These are phyloP conservation scores for Icerya purchasi DNA, from an alignment of 2,888 invertebrate genomes.

Conservation along the genomic window DNA sequence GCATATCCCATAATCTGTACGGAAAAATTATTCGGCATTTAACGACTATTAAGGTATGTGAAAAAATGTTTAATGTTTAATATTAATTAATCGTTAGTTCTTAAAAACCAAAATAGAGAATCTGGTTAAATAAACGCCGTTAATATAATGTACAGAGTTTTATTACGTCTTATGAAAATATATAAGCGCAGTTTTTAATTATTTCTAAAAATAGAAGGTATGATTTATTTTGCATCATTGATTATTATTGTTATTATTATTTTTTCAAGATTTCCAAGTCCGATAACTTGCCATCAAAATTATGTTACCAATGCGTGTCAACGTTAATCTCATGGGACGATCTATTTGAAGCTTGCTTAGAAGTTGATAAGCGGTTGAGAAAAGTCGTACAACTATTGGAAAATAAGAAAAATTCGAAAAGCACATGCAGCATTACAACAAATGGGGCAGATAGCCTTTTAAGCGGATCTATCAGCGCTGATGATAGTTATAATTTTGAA, in stretches of 20 bases:
- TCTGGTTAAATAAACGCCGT: no score
- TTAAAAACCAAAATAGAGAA: no score
- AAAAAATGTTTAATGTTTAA: no score
- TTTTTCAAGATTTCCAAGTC: slow-evolving; percentile 28
- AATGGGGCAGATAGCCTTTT: not conserved
- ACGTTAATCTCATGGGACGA: slow-evolving; percentile 42
- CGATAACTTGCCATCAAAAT: slow-evolving; percentile 34
- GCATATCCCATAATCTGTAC: not conserved
- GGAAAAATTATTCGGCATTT: not conserved
- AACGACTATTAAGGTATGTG: not conserved
- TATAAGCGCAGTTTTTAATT: no score
- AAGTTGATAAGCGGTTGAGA: slow-evolving; percentile 31
- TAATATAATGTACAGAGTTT: no score
- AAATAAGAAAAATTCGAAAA: not conserved
- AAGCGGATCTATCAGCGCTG: not conserved
- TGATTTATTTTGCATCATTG: no score
- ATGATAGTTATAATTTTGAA: not conserved
- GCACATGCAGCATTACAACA: not conserved
- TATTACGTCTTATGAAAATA: no score
- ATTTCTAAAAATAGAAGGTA: no score
- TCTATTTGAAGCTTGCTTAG: slow-evolving; percentile 31
- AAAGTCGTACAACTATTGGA: not conserved
- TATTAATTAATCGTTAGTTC: no score
- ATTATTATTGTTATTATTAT: no score
- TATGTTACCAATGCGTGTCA: slow-evolving; percentile 41